These are phyloP conservation scores for Limnothrissa miodon DNA, from an alignment of 2,113 vertebrate species.

Conservation along the genomic window DNA sequence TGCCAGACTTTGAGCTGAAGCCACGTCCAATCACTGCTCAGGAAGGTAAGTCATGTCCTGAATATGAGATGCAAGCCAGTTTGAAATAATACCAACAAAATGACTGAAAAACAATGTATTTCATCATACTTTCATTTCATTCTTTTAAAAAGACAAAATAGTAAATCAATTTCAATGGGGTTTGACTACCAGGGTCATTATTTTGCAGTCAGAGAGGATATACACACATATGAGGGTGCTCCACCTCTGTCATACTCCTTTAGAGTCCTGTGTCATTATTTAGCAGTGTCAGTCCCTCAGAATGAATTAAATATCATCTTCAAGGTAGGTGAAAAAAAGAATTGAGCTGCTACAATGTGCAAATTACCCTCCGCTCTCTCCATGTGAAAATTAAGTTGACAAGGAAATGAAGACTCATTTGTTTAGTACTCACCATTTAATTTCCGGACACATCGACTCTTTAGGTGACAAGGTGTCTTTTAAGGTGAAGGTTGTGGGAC, in stretches of 20 bases:
- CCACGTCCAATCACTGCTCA: slow-evolving; percentile 49
- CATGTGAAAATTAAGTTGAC: not conserved
- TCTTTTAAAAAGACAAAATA: not conserved
- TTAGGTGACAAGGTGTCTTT: slow-evolving; percentile 58
- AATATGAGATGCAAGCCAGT: not conserved
- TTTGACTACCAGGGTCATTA: not conserved
- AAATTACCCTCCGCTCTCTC: not conserved
- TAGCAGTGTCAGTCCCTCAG: not conserved
- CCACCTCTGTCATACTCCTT: not conserved
- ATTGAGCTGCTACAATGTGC: not conserved
- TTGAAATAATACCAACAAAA: not conserved
- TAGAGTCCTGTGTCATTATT: not conserved
- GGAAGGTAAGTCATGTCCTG: slow-evolving; percentile 49
- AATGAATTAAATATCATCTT: not conserved
- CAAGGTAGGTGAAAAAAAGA: not conserved
- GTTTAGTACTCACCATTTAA: not conserved
- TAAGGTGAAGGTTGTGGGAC: slow-evolving; percentile 59
- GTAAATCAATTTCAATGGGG: not conserved
- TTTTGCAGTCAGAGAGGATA: not conserved
- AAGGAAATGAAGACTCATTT: not conserved
- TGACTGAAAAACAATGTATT: not conserved
- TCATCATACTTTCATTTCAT: not conserved
- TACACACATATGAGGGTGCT: not conserved
- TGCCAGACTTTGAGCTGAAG: slow-evolving; percentile 71
- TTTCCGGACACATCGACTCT: not conserved